Evolutionary conservation across 2,888 invertebrate species (phyloP), one percentile per base, ranked within the genome.

Genomic region (Cataglyphis cursor): DNA sequence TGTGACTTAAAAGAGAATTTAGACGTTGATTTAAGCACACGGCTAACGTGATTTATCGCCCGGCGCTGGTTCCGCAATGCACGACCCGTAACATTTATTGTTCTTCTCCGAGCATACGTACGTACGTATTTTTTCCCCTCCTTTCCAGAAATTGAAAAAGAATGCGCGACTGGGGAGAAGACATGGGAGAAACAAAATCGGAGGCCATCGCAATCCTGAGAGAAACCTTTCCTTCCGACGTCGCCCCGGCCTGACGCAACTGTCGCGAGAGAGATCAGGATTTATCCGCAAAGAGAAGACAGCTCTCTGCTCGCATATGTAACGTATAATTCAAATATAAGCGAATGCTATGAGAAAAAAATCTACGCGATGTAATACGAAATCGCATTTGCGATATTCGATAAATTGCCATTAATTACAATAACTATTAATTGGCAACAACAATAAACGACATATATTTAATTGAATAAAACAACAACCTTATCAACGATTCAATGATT

Each of bases 1-100:
- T 84, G 87, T 72, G 87, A 87, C 87, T 87, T 87, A 86, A 86
- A 87, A 86, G 87, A 87, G 86, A 86, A 86, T 87, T 87, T 87
- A 86, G 86, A 87, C 87, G 80, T 87, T 87, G 87, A 87, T 87
- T 87, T 86, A 87, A 86, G 76, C 84, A 83, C 84, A 68, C 72
- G 80, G 84, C 70, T 84, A 84, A 84, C 84, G 82, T 81, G 86
- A 86, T 86, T 87, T 83, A 87, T 86, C 80, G 87, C 73, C 73
- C 74, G 81, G 64, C 80, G 85, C 74, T 70, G 82, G 72, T 83
- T 78, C 81, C 74, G 86, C 84, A 75, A 84, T 76, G 85, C 85
- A 66, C 83, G 85, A 84, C 72, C 85, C 84, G 82, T 85, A 87
- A 87, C 85, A 75, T 82, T 85, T 82, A 84, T 85, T 84, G 85